Evolutionary conservation across 2,113 vertebrate species (phyloP).

Genomic region (Trichomycterus rosablanca): DNA sequence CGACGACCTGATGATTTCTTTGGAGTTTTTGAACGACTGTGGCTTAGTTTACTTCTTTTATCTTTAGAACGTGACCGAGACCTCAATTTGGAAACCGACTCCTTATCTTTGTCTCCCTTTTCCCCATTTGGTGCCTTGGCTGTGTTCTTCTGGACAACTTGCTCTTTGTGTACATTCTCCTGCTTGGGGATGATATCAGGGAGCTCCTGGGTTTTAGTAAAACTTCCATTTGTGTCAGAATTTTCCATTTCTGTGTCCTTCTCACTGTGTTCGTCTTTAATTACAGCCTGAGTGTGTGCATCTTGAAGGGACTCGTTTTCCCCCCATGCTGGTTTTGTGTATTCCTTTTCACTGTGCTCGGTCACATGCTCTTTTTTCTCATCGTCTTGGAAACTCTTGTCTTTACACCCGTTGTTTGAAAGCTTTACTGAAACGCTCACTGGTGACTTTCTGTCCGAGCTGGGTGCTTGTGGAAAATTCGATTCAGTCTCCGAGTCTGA

Average conservation of each 20-base stretch:
- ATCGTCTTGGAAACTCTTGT: constrained; percentile 5
- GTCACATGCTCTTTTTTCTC: constrained; percentile 19
- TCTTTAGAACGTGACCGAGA: constrained; percentile 55
- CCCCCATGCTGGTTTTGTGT: constrained; percentile 11
- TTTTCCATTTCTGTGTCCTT: constrained; percentile 37
- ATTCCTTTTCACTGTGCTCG: constrained; percentile 29
- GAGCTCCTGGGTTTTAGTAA: constrained; percentile 62
- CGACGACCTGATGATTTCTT: constrained; percentile 36
- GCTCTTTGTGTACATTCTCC: constrained; percentile 61
- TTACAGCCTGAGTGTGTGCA: constrained; percentile 36
- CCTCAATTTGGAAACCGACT: constrained; percentile 39
- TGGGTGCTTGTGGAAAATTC: constrained; percentile 49
- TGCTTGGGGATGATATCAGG: constrained; percentile 72
- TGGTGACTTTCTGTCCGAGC: constrained; percentile 49
- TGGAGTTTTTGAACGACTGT: constrained; percentile 56
- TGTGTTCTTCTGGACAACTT: constrained; percentile 33
- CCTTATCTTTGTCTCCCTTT: constrained; percentile 57
- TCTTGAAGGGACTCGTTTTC: constrained; percentile 44
- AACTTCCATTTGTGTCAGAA: constrained; percentile 49
- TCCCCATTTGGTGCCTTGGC: constrained; percentile 57
- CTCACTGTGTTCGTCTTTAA: constrained; percentile 37
- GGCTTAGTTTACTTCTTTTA: constrained; percentile 51
- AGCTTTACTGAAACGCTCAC: constrained; percentile 36
- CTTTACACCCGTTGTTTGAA: constrained; percentile 33
- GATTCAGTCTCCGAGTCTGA: constrained; percentile 67